Evolutionary conservation across 2,797 vertebrate genomes (phyloP).

Genomic region (Oryzias sinensis): DNA sequence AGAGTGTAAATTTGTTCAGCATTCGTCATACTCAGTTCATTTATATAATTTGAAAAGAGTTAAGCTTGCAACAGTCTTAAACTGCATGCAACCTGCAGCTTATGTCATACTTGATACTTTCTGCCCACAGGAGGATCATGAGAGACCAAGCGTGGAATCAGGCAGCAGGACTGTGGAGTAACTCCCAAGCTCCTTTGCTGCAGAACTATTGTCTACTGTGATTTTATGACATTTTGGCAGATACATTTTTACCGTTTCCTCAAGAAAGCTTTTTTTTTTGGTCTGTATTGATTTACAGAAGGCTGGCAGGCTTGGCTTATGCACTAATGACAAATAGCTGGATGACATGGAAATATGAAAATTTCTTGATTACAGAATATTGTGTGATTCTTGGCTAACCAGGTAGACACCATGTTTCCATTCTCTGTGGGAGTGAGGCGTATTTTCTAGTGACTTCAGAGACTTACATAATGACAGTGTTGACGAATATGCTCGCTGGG

Average conservation of each 20-base stretch:
- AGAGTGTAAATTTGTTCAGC: neutral
- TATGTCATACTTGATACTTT: neutral
- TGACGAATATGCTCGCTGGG: slow-evolving; percentile 13
- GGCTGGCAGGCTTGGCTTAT: too few relatives aligned
- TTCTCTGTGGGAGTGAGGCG: too few relatives aligned
- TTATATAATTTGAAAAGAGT: neutral
- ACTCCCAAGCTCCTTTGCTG: neutral
- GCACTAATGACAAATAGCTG: too few relatives aligned
- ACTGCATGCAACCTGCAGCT: neutral
- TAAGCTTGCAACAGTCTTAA: neutral
- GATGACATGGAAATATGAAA: too few relatives aligned
- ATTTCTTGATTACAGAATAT: too few relatives aligned
- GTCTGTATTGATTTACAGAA: too few relatives aligned
- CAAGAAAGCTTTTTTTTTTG: too few relatives aligned
- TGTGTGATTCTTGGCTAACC: too few relatives aligned
- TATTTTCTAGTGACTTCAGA: neutral
- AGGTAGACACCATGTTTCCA: too few relatives aligned
- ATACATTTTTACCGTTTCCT: too few relatives aligned
- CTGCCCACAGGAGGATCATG: neutral
- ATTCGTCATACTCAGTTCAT: neutral
- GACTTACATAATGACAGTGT: slow-evolving; percentile 15
- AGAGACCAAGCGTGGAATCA: neutral
- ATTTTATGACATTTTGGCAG: slow-evolving; percentile 8
- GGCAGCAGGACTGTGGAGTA: neutral
- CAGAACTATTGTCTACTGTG: neutral